Conservation (phyloP, 2,797 vertebrate species). For the Catostomus latipinnis region DNA sequence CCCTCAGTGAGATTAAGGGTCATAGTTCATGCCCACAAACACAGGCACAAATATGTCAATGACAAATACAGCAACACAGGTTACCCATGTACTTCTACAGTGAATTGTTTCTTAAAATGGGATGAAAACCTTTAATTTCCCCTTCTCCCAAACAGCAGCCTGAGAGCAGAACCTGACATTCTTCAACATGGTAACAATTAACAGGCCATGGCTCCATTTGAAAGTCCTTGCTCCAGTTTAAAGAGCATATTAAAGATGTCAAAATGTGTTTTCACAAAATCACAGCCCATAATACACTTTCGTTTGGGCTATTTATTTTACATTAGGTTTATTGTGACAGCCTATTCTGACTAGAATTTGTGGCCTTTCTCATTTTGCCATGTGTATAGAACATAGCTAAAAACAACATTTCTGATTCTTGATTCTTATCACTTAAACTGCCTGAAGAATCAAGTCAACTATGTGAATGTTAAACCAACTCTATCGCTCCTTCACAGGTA, state of each 20-base stretch:
- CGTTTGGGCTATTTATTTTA: constrained; percentile 46
- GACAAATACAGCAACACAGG: constrained; percentile 34
- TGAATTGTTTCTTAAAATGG: constrained; percentile 18
- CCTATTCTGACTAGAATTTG: constrained; percentile 9
- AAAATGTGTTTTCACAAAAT: constrained; percentile 51
- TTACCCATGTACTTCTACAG: constrained; percentile 40
- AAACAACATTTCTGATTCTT: constrained; percentile 48
- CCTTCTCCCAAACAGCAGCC: constrained; percentile 34
- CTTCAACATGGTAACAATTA: constrained; percentile 44
- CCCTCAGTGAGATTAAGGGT: constrained; percentile 42
- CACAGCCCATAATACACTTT: constrained; percentile 42
- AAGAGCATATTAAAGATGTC: constrained; percentile 46
- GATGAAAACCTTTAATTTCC: not conserved
- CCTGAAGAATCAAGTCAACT: constrained; percentile 10
- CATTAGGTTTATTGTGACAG: constrained; percentile 38
- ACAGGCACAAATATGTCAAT: constrained; percentile 2
- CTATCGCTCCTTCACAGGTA: constrained; percentile 23
- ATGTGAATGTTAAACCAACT: constrained; percentile 29
- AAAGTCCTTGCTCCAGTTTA: constrained; percentile 43
- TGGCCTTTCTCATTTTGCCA: constrained; percentile 4
- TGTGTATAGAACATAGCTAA: constrained; percentile 39
- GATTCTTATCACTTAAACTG: constrained; percentile 17
- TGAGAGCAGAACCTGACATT: not conserved
- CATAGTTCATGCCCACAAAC: constrained; percentile 39
- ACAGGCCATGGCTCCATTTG: constrained; percentile 29